Percentiles rank a stretch among this genome's conserved stretches.
These are phyloP conservation scores for Phorcus lineatus DNA, from an alignment of 2,888 invertebrate species.

Conservation along the genomic window DNA sequence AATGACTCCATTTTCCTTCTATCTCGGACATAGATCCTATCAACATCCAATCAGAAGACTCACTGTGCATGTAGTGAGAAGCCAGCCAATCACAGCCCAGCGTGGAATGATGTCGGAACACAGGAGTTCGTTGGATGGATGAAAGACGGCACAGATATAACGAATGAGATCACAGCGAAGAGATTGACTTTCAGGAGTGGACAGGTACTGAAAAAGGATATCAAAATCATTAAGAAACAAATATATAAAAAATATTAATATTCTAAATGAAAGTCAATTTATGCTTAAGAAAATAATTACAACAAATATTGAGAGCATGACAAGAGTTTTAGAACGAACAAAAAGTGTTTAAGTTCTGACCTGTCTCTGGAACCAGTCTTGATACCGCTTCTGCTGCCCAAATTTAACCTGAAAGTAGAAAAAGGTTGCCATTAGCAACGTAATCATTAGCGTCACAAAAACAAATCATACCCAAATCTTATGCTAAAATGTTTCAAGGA, in stretches of 20 bases:
- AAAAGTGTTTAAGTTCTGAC: constrained; percentile 63
- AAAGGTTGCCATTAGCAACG: background rate
- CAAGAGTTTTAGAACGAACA: no score
- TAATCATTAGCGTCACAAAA: no score
- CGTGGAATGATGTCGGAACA: constrained; percentile 96
- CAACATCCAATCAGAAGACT: constrained; percentile 35
- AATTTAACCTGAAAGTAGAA: constrained; percentile 81
- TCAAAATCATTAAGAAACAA: background rate
- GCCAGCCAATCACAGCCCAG: constrained; percentile 96
- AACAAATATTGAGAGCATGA: background rate
- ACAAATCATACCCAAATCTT: no score
- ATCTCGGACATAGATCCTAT: no score
- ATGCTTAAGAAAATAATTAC: no score
- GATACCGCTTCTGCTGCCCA: constrained; percentile 93
- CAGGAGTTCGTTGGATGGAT: constrained; percentile 92
- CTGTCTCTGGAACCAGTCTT: constrained; percentile 93
- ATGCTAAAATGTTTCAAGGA: no score
- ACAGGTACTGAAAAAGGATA: constrained; percentile 83
- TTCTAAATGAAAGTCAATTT: no score
- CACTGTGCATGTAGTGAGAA: constrained; percentile 89
- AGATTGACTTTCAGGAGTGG: constrained; percentile 92
- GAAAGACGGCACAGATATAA: constrained; percentile 94
- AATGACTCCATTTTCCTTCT: no score
- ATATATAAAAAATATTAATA: background rate
- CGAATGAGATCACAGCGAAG: constrained; percentile 93